Evolutionary conservation across 2,113 vertebrate species (phyloP).

Genomic region (Atherinomorus stipes): DNA sequence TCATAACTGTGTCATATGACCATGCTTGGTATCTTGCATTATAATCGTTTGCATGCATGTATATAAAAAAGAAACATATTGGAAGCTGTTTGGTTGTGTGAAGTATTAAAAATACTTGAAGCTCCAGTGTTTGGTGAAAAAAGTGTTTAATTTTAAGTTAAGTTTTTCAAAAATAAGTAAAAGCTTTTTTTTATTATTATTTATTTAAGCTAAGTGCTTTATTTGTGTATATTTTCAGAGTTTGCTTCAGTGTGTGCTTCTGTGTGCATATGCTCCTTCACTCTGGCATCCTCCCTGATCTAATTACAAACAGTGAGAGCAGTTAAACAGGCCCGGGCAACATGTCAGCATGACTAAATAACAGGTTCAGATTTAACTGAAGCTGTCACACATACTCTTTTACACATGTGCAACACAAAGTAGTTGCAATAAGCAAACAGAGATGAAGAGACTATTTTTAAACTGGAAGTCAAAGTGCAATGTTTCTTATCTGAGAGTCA

Average conservation of each 20-base stretch:
- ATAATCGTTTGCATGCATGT: background rate
- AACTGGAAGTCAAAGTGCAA: too few relatives aligned
- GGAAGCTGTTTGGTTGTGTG: background rate
- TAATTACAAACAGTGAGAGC: constrained; percentile 50
- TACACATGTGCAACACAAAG: background rate
- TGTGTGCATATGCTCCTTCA: background rate
- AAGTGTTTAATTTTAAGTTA: too few relatives aligned
- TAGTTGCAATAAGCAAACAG: background rate
- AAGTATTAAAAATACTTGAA: background rate
- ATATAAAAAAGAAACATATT: background rate
- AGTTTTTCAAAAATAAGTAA: background rate
- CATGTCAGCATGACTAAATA: constrained; percentile 32
- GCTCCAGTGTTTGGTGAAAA: background rate
- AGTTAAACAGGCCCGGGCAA: constrained; percentile 44
- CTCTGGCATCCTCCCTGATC: constrained; percentile 20
- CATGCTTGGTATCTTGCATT: background rate
- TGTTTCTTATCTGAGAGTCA: too few relatives aligned
- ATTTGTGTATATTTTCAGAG: background rate
- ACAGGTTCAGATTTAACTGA: constrained; percentile 42
- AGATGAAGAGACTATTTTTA: background rate
- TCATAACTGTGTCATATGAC: background rate
- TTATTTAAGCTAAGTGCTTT: too few relatives aligned
- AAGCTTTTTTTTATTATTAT: too few relatives aligned
- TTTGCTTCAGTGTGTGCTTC: background rate
- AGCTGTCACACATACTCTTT: constrained; percentile 2